Base-by-base conservation (phyloP, 2,797 vertebrate genomes). In the Ceryle rudis region DNA sequence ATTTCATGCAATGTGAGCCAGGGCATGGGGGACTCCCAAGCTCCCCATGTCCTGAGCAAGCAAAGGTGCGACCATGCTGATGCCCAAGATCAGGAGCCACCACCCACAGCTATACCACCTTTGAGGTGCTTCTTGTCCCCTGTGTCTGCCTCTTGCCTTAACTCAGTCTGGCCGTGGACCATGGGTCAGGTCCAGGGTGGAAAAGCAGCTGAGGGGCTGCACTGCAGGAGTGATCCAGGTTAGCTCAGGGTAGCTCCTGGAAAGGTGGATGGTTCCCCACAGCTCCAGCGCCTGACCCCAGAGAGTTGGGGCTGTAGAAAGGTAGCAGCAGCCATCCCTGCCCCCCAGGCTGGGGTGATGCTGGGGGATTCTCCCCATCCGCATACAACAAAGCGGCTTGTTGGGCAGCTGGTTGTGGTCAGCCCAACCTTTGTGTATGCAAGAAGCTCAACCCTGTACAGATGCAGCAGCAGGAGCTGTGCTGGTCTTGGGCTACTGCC, bases 81-180 rank as follows among this genome's bases (percentile, higher is more conserved):
- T 64, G 31, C 25, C 42, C 1, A 0, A 44, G 33, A 19, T 70
- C 55, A 65, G 72, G 26, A 91, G 5, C 37, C 2, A 2, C 37
- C 4, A 2, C 23, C 57, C 0, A 1, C 23, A 89, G 44, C 49
- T 54, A 21, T 14, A 16, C 5, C 42, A 14, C 1, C 4, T 29
- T 39, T 4, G 2, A 35, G 25, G 25, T 8, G 14, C 7, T 52
- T 52, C 39, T 8, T 1, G 12, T 33, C 29, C 46, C 6, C 20
- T 2, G 0, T 0, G 3, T 41, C 39, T 37, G 6, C 4, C 58
- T 6, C 31, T 55, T 0, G 0, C 8, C 33, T 9, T 54, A 51
- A 21, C 55, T 91, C 57, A 1, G 0, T 18, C 39, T 21, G 22
- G 47, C 65, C 20, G 8, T 3, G 10, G 37, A 20, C 37, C 37